Percentiles rank a stretch among this genome's conserved stretches.
Conservation (phyloP, 2,113 vertebrate genomes). For the Brienomyrus brachyistius region DNA sequence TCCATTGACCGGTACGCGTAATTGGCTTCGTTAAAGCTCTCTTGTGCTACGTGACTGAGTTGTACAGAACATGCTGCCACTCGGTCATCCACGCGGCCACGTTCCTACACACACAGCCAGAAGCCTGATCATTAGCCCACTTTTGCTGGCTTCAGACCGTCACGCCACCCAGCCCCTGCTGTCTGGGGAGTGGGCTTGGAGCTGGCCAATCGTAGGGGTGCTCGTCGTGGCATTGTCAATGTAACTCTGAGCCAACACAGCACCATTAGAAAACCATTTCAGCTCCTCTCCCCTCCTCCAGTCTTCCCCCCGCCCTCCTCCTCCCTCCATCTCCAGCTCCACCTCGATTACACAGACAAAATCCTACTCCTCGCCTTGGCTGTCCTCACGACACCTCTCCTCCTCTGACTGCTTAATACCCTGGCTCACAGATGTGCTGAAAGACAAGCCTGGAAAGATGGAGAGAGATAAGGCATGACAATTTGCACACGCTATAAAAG, state of each 20-base stretch:
- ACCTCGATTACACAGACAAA: neutral
- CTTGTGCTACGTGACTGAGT: neutral
- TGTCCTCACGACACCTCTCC: neutral
- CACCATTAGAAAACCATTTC: slow-evolving; percentile 8
- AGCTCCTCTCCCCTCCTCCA: slow-evolving; percentile 1
- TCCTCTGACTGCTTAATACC: neutral
- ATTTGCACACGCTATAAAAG: neutral
- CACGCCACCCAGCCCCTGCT: neutral
- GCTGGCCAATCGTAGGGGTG: neutral
- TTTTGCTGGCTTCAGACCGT: neutral
- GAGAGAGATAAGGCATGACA: neutral
- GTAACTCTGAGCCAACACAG: neutral
- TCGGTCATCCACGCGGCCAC: neutral
- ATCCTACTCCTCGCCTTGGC: neutral
- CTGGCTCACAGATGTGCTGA: neutral
- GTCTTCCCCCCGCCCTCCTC: neutral
- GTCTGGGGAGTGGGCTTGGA: neutral
- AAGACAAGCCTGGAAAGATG: neutral
- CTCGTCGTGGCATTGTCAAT: neutral
- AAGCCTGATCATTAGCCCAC: neutral
- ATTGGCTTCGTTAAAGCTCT: neutral
- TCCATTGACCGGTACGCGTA: neutral
- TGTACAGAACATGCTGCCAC: neutral
- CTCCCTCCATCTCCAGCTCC: neutral
- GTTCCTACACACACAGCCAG: neutral